Evolutionary conservation across 2,113 vertebrate species (phyloP).

Genomic region (Mugil cephalus): DNA sequence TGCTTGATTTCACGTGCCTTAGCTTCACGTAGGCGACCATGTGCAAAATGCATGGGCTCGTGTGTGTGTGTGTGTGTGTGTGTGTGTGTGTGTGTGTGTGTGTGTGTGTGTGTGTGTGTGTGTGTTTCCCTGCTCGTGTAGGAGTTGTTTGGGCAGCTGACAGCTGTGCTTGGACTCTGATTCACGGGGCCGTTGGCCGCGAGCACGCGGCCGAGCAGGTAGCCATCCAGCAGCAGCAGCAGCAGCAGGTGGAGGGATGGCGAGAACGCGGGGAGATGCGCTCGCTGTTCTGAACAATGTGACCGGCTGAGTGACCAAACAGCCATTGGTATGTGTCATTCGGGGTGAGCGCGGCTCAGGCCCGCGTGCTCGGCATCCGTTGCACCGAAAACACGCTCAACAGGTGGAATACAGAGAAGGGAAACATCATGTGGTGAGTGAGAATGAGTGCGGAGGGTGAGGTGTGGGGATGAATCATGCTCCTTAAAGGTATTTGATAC

Average conservation of each 20-base stretch:
- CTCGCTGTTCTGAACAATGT: conserved; percentile 23
- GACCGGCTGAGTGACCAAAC: conserved; percentile 38
- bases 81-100: conserved; percentile 8
- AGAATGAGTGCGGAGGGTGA: conserved; percentile 11
- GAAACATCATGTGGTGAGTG: conserved; percentile 27
- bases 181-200: conserved; percentile 36
- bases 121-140: conserved; percentile 16
- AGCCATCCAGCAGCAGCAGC: conserved; percentile 47
- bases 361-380: conserved; percentile 16
- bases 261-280: conserved; percentile 21
- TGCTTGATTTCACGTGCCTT: neutral
- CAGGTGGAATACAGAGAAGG: conserved; percentile 33
- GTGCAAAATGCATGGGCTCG: neutral
- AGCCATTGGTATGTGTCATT: conserved; percentile 18
- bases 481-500: conserved; percentile 5
- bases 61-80: conserved; percentile 7
- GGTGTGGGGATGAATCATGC: neutral
- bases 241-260: conserved; percentile 18
- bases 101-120: conserved; percentile 3
- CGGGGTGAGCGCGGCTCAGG: conserved; percentile 31
- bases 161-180: conserved; percentile 47
- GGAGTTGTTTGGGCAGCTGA: conserved; percentile 18
- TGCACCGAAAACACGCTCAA: conserved; percentile 15
- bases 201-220: conserved; percentile 39
- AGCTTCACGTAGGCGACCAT: neutral